phyloP scores from a whole-genome alignment of 2,888 invertebrate genomes.

The Gerosis bhagava region DNA sequence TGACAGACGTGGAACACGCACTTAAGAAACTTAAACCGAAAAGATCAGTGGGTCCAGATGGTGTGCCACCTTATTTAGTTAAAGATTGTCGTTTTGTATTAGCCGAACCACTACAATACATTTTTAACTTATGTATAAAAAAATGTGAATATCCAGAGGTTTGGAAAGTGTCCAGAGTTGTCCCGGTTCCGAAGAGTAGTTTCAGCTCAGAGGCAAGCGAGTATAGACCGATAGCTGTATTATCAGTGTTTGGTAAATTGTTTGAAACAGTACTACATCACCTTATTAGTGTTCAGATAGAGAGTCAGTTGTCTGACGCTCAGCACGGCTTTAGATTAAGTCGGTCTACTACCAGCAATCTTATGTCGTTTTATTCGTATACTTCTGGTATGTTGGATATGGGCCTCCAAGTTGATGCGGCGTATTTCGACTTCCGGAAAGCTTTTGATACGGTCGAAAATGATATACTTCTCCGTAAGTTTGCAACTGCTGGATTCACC shows the following conservation, averaged over 20 bases:
- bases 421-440: background rate
- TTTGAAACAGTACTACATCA: background rate
- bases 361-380: background rate
- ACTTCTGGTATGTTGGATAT: background rate
- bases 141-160: background rate
- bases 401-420: background rate
- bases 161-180: background rate
- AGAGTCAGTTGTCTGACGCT: background rate
- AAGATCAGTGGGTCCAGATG: constrained; percentile 1
- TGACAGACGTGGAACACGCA: no score
- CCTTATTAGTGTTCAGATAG: background rate
- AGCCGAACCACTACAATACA: background rate
- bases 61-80: constrained; percentile 5
- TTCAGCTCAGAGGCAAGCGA: background rate
- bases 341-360: background rate
- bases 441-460: no score
- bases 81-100: background rate
- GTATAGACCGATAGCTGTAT: background rate
- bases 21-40: constrained; percentile 3
- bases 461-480: no score
- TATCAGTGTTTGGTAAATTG: background rate
- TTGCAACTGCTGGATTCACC: no score
- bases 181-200: background rate
- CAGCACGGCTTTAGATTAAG: background rate
- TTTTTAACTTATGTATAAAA: background rate